Conservation (phyloP, 2,113 vertebrate species). For the Brachyistius frenatus region DNA sequence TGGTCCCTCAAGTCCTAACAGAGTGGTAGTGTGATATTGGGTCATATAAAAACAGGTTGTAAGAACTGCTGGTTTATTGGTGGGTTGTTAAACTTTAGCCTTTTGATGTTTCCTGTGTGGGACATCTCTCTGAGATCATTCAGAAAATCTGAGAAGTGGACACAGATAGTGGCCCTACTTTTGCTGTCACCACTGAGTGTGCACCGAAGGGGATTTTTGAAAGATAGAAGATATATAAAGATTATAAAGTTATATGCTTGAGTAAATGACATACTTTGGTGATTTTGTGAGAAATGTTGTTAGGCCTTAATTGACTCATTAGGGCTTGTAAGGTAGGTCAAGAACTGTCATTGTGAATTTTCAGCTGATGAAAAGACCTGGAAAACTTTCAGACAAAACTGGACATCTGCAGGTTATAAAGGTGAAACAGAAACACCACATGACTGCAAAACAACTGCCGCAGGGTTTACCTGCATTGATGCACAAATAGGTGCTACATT, state of each 20-base stretch:
- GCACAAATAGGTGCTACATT: neutral
- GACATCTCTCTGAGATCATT: conserved; percentile 49
- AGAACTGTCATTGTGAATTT: neutral
- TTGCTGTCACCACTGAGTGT: neutral
- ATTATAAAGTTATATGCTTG: neutral
- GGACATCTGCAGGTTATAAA: neutral
- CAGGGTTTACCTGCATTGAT: neutral
- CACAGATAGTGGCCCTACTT: neutral
- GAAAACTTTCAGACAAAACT: neutral
- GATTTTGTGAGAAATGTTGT: neutral
- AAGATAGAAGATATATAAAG: neutral
- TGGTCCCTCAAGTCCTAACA: conserved; percentile 60
- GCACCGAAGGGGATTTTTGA: neutral
- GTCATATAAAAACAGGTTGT: conserved; percentile 70
- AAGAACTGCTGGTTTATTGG: conserved; percentile 68
- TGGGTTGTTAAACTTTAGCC: conserved; percentile 74
- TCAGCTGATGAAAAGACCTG: neutral
- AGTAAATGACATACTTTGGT: neutral
- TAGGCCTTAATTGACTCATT: neutral
- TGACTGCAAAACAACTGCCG: neutral
- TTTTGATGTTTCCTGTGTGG: conserved; percentile 55
- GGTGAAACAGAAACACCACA: neutral
- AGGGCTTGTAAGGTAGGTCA: neutral
- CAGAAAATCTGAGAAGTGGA: neutral
- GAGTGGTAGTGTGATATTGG: conserved; percentile 62